Conservation (phyloP, 2,888 invertebrate genomes). For the Polia nebulosa region DNA sequence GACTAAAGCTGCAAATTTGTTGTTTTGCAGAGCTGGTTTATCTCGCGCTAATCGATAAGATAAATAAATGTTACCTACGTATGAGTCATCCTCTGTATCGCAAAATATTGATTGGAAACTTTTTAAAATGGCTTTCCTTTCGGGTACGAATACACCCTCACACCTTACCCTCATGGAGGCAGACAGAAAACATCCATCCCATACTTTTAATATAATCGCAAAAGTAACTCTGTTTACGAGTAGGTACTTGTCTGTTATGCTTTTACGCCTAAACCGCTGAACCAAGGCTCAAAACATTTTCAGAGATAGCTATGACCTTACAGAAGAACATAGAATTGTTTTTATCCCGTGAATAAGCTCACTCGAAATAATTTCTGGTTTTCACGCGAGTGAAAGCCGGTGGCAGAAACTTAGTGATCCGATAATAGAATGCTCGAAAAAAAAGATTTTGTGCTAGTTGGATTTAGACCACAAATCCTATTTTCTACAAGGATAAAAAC, state of each 20-base stretch:
- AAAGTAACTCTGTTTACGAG: not conserved
- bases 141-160: no score
- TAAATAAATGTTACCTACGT: conserved; percentile 17
- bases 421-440: no score
- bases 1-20: conserved; percentile 20
- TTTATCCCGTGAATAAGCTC: no score
- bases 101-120: conserved; percentile 19
- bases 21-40: conserved; percentile 32
- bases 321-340: not conserved
- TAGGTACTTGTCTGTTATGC: not conserved
- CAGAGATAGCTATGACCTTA: no score
- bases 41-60: conserved; percentile 46
- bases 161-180: not conserved
- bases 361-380: not conserved
- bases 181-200: not conserved
- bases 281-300: not conserved
- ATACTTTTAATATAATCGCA: no score
- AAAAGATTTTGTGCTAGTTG: no score
- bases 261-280: not conserved
- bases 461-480: no score
- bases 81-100: conserved; percentile 14
- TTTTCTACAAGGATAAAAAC: no score
- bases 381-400: no score
- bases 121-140: no score
- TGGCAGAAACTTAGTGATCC: no score